phyloP scores from a whole-genome alignment of 2,888 invertebrate genomes.

The Pollenia labialis region DNA sequence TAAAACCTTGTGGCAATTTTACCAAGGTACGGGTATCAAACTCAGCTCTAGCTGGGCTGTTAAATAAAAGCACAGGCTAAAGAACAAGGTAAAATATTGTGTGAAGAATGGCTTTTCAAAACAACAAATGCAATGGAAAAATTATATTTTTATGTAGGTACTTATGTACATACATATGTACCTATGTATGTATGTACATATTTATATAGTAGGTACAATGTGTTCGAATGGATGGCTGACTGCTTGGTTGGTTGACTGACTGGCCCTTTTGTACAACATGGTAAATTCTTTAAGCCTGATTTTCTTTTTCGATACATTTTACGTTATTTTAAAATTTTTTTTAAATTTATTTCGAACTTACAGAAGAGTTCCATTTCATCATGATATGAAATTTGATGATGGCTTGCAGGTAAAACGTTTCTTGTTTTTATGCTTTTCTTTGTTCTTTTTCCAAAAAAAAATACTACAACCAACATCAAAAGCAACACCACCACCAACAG shows the following conservation, averaged over 20 bases:
- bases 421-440: constrained; percentile 60
- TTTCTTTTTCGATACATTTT: constrained; percentile 28
- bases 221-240: constrained; percentile 7
- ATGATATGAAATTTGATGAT: constrained; percentile 67
- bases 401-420: constrained; percentile 69
- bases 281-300: constrained; percentile 62
- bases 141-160: neutral
- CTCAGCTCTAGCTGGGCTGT: constrained; percentile 42
- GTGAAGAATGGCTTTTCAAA: constrained; percentile 50
- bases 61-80: constrained; percentile 32
- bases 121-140: constrained; percentile 24
- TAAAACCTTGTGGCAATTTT: constrained; percentile 65
- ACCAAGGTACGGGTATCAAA: constrained; percentile 27
- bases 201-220: neutral
- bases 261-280: constrained; percentile 55
- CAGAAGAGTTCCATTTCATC: constrained; percentile 64
- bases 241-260: constrained; percentile 15
- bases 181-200: neutral
- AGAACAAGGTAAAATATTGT: constrained; percentile 47
- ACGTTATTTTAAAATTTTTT: constrained; percentile 37
- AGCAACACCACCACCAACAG: constrained; percentile 41
- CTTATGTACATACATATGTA: neutral
- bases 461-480: constrained; percentile 35
- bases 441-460: constrained; percentile 56
- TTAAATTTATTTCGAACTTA: constrained; percentile 53